Evolutionary conservation across 2,888 invertebrate genomes (phyloP).

Genomic region (Pristionchus exspectatus): DNA sequence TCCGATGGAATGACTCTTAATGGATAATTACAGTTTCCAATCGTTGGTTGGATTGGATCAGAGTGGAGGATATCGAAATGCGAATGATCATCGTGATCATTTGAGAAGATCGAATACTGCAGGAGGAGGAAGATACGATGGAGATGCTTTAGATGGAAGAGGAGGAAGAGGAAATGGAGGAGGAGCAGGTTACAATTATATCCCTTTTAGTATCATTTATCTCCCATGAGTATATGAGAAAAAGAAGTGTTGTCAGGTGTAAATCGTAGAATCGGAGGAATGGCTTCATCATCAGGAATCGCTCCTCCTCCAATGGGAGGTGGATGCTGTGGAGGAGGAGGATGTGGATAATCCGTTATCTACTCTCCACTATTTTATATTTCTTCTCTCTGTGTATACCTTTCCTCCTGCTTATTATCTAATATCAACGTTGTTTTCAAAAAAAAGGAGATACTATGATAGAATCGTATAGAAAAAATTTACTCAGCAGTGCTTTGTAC

Average conservation of each 20-base stretch:
- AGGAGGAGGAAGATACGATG: constrained; percentile 54
- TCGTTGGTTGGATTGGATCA: constrained; percentile 60
- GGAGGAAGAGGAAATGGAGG: constrained; percentile 57
- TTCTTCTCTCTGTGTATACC: neutral
- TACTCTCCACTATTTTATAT: neutral
- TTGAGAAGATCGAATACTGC: constrained; percentile 50
- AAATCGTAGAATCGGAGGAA: constrained; percentile 60
- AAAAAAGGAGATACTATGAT: neutral
- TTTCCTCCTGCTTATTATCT: neutral
- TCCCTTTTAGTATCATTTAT: neutral
- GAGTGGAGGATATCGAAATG: constrained; percentile 16
- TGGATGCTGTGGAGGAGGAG: constrained; percentile 65
- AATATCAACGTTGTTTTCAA: too few species aligned
- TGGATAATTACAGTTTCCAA: constrained; percentile 60
- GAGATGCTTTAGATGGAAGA: constrained; percentile 57
- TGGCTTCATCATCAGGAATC: constrained; percentile 58
- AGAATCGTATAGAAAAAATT: neutral
- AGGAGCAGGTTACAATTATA: neutral
- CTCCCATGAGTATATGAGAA: neutral
- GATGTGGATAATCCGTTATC: constrained; percentile 53
- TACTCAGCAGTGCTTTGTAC: constrained; percentile 27
- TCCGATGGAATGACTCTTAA: neutral
- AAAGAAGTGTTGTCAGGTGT: constrained; percentile 11
- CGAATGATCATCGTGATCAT: constrained; percentile 59
- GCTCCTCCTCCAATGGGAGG: constrained; percentile 66